These are phyloP conservation scores for Dastarcus helophoroides DNA, from an alignment of 2,888 invertebrate species.

Conservation along the genomic window DNA sequence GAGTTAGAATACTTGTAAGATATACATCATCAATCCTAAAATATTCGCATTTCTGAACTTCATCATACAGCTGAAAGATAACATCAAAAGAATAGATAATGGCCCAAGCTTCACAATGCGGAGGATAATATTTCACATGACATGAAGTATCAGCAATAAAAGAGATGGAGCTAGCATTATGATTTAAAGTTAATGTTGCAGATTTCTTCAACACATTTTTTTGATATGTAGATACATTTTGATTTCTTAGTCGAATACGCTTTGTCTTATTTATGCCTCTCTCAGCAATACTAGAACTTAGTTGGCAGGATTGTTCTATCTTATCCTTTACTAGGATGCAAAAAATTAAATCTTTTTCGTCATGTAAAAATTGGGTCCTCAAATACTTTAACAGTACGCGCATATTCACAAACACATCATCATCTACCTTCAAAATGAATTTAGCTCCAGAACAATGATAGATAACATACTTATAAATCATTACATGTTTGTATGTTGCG, in stretches of 20 bases:
- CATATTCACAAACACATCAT: slow-evolving; percentile 62
- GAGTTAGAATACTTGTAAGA: slow-evolving; percentile 46
- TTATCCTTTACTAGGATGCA: slow-evolving; percentile 44
- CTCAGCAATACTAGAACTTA: no score
- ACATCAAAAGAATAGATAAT: slow-evolving; percentile 42
- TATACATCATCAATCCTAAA: slow-evolving; percentile 70
- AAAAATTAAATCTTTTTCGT: slow-evolving; percentile 46
- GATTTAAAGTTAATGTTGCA: no score
- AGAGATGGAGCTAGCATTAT: no score
- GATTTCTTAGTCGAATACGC: slow-evolving; percentile 59
- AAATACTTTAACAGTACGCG: slow-evolving; percentile 40
- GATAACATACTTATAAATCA: slow-evolving; percentile 65
- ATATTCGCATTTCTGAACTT: slow-evolving; percentile 43
- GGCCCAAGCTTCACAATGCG: slow-evolving; percentile 56
- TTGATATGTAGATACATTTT: no score
- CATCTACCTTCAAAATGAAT: slow-evolving; percentile 57
- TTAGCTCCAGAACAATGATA: slow-evolving; percentile 55
- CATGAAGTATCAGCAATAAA: slow-evolving; percentile 52
- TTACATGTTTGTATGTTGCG: slow-evolving; percentile 72
- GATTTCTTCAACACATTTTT: no score
- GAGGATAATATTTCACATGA: slow-evolving; percentile 47
- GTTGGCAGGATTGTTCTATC: no score
- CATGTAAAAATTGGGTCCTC: slow-evolving; percentile 40
- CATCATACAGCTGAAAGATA: slow-evolving; percentile 36
- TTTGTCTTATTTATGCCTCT: slow-evolving; percentile 46